Evolutionary conservation across 2,113 vertebrate species (phyloP), one percentile per base, ranked within the genome.

Genomic region (Phylloscopus trochiloides): DNA sequence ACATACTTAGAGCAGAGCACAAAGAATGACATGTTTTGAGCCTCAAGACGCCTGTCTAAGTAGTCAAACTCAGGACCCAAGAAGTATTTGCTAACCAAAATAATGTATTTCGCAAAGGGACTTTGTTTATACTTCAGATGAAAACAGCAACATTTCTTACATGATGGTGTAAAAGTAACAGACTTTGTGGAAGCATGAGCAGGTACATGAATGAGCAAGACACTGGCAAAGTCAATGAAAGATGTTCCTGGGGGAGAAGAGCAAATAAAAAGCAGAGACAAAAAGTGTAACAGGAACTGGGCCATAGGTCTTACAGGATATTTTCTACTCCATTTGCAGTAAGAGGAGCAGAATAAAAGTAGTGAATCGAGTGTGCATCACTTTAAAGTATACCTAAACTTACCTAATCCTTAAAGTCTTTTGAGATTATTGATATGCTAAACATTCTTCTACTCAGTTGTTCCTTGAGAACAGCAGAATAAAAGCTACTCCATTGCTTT

Each of bases 401-500:
- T 2, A 7, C 16, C 18, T 11, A 29, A 72, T 75, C 48, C 48
- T 87, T 71, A 18, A 71, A 68, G 29, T 67, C 48, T 81, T 92
- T 58, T 51, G 71, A 90, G 62, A 88, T 65, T 32, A 70, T 0
- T 28, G 45, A 65, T 38, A 86, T 77, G 45, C 48, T 84, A 71
- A 86, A 77, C 47, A 71, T 92, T 92, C 65, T 94, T 83, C 51
- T 73, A 75, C 51, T 79, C 61, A 32, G 55, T 86, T 88, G 47
- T 24, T 94, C 71, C 59, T 86, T 63, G 43, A 63, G 74, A 94
- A 70, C 4, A 58, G 54, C 51, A 84, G 72, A 93, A 90, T 86
- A 88, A 90, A 94, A 94, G 61, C 90, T 54, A 80, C 48, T 92
- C 58, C 85, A 77, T 2, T 74, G 86, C 65, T 91, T 94, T 80